Percentiles rank a stretch among this genome's conserved stretches.
Conservation (phyloP, 2,888 invertebrate species). For the Agriopis leucophaearia region DNA sequence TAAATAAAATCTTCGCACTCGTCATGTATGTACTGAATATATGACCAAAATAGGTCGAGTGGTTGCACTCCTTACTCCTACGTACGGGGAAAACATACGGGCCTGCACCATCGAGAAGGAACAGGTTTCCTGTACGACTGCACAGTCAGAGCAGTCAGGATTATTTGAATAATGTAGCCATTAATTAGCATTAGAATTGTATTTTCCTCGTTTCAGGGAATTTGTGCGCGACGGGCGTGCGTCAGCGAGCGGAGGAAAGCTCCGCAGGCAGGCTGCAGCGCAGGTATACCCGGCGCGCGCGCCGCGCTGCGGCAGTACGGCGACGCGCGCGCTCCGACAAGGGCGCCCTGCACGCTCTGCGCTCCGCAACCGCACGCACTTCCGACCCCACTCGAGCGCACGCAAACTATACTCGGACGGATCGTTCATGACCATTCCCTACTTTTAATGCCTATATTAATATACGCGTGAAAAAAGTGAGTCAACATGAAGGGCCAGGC, state of each 20-base stretch:
- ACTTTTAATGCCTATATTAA: background rate
- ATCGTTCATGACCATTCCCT: background rate
- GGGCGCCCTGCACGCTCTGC: background rate
- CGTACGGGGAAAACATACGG: too few relatives aligned
- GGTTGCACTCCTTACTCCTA: too few relatives aligned
- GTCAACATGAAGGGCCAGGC: slow-evolving; percentile 55
- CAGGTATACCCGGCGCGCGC: background rate
- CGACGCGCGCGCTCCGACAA: background rate
- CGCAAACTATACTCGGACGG: background rate
- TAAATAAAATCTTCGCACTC: too few relatives aligned
- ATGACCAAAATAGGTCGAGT: too few relatives aligned
- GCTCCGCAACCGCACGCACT: too few relatives aligned
- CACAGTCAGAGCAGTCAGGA: too few relatives aligned
- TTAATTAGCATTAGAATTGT: too few relatives aligned
- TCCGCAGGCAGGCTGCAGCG: background rate
- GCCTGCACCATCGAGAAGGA: too few relatives aligned
- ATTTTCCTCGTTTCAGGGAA: slow-evolving; percentile 3
- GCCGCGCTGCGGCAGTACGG: background rate
- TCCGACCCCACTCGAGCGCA: background rate
- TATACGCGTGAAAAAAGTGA: background rate
- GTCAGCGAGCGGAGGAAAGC: background rate
- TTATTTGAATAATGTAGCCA: too few relatives aligned
- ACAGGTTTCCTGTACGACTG: too few relatives aligned
- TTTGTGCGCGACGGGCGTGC: background rate
- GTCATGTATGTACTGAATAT: too few relatives aligned